Conservation (phyloP, 2,113 vertebrate genomes). For the Nematolebias whitei region DNA sequence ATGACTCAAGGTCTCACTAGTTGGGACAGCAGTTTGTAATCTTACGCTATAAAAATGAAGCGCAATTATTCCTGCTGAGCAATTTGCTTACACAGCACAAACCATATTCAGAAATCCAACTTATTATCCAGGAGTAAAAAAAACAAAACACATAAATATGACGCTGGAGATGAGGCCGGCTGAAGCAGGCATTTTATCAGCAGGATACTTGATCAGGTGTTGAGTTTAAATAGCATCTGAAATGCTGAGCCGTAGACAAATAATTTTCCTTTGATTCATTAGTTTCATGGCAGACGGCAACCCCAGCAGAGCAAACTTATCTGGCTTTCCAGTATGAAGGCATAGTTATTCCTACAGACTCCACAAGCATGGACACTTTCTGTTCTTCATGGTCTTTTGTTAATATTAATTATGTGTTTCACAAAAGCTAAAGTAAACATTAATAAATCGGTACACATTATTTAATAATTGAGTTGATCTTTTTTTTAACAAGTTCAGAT, state of each 20-base stretch:
- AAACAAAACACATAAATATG: conserved; percentile 25
- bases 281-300: neutral
- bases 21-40: conserved; percentile 29
- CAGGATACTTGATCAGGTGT: conserved; percentile 25
- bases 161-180: conserved; percentile 19
- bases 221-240: conserved; percentile 23
- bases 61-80: conserved; percentile 32
- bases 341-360: too few species aligned
- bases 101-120: conserved; percentile 27
- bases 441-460: too few species aligned
- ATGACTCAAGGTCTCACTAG: neutral
- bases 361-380: neutral
- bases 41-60: conserved; percentile 24
- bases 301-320: neutral
- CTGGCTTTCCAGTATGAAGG: neutral
- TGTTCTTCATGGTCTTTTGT: neutral
- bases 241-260: conserved; percentile 2
- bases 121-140: conserved; percentile 30
- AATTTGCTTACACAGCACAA: conserved; percentile 37
- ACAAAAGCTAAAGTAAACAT: neutral
- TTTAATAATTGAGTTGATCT: too few species aligned
- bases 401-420: neutral
- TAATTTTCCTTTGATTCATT: conserved; percentile 24
- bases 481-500: too few species aligned
- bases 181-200: conserved; percentile 34